These are phyloP conservation scores for Perognathus longimembris DNA, from an alignment of 2,113 vertebrate species.

Conservation along the genomic window DNA sequence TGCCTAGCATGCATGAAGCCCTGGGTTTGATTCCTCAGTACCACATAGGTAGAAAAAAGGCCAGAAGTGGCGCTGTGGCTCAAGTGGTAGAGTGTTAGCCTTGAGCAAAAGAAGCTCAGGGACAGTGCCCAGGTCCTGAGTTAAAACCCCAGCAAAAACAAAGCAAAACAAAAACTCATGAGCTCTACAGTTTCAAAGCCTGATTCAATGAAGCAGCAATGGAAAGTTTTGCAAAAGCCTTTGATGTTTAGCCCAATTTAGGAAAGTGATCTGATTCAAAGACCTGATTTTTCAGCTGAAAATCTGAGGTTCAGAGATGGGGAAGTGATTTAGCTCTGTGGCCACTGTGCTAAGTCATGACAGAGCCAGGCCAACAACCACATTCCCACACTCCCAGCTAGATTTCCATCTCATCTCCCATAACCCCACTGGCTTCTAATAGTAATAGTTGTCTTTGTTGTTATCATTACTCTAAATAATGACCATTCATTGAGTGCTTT, in stretches of 20 bases:
- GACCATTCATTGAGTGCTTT: neutral
- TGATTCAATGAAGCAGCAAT: neutral
- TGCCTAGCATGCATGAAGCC: too few species aligned
- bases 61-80: too few species aligned
- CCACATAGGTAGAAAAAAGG: too few species aligned
- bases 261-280: neutral
- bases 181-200: neutral
- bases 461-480: neutral
- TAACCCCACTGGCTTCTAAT: neutral
- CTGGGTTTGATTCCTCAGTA: too few species aligned
- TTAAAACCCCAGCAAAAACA: too few species aligned
- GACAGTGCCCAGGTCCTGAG: too few species aligned
- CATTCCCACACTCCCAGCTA: neutral
- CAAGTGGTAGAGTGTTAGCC: too few species aligned
- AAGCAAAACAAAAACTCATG: too few species aligned
- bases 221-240: neutral
- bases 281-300: constrained; percentile 12
- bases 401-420: neutral
- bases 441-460: neutral
- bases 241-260: neutral
- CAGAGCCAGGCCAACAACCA: neutral
- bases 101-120: too few species aligned
- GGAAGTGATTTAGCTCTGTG: neutral
- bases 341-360: neutral
- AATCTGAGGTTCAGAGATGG: neutral